phyloP scores from a whole-genome alignment of 2,113 vertebrate species.

The Notiomystis cincta region DNA sequence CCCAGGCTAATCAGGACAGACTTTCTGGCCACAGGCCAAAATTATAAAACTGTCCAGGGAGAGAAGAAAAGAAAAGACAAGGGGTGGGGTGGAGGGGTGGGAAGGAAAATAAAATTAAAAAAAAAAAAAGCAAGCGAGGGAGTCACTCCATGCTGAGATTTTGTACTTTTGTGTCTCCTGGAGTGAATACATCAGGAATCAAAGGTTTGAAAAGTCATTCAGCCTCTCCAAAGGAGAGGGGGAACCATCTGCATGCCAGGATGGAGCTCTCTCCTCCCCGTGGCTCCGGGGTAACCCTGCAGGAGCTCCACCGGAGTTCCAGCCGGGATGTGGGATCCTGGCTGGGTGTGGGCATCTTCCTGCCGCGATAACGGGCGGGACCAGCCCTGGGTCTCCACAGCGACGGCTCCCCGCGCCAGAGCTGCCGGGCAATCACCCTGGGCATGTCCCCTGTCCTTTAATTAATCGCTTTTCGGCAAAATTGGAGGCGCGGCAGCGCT shows the following conservation, averaged over 20 bases:
- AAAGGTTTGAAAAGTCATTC: slow-evolving; percentile 66
- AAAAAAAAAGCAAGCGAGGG: not conserved
- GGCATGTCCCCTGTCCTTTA: slow-evolving; percentile 3
- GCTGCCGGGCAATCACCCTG: not conserved
- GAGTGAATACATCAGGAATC: slow-evolving; percentile 56
- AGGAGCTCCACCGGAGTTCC: not conserved
- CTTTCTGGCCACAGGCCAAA: slow-evolving; percentile 48
- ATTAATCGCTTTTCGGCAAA: slow-evolving; percentile 13
- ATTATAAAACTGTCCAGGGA: slow-evolving; percentile 61
- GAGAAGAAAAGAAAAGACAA: slow-evolving; percentile 17
- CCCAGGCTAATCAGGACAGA: slow-evolving; percentile 60
- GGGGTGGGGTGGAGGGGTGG: not conserved
- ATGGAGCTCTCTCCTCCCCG: not conserved
- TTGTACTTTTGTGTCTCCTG: slow-evolving; percentile 63
- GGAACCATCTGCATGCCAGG: slow-evolving; percentile 6
- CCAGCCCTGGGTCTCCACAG: slow-evolving; percentile 4
- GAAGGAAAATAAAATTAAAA: not conserved
- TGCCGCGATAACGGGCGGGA: not conserved
- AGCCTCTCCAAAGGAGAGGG: slow-evolving; percentile 23
- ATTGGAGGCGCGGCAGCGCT: not conserved
- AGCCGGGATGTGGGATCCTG: not conserved
- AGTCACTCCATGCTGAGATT: slow-evolving; percentile 66
- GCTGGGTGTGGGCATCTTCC: not conserved
- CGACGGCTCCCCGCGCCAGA: not conserved
- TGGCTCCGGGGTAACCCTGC: not conserved